These are phyloP conservation scores for Entomyzon cyanotis DNA, from an alignment of 2,113 vertebrate genomes.

Conservation along the genomic window DNA sequence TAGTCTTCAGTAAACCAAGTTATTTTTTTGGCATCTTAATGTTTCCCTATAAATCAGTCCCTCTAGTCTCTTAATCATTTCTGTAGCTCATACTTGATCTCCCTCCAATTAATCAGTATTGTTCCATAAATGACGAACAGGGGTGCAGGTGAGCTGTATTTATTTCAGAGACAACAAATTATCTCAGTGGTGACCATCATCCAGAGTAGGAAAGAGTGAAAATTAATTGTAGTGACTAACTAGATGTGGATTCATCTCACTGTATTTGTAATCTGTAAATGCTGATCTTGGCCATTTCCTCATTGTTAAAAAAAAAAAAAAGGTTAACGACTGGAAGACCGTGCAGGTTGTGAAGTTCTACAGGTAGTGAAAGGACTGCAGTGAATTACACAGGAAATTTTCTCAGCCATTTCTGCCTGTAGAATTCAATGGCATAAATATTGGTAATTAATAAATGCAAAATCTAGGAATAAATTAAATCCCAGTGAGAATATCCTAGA, in stretches of 20 bases:
- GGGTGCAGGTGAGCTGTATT: not conserved
- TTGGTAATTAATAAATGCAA: not conserved
- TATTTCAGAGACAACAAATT: not conserved
- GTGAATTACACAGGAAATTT: not conserved
- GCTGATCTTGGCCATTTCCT: not conserved
- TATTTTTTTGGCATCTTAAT: not conserved
- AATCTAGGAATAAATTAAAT: not conserved
- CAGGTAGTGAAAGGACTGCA: not conserved
- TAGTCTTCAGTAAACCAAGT: not conserved
- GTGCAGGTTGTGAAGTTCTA: not conserved
- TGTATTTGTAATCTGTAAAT: not conserved
- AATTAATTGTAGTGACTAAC: not conserved
- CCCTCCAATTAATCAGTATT: not conserved
- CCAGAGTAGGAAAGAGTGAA: not conserved
- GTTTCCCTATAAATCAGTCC: not conserved
- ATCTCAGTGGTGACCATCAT: not conserved
- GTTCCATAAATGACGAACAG: not conserved
- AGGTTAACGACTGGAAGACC: not conserved
- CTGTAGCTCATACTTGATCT: not conserved
- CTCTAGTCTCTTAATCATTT: not conserved
- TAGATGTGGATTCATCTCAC: not conserved
- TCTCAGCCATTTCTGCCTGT: not conserved
- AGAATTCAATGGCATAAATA: not conserved
- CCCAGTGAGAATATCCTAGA: not conserved
- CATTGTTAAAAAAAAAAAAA: not conserved